phyloP scores from a whole-genome alignment of 2,888 invertebrate species.

The Koerneria pararmatus region DNA sequence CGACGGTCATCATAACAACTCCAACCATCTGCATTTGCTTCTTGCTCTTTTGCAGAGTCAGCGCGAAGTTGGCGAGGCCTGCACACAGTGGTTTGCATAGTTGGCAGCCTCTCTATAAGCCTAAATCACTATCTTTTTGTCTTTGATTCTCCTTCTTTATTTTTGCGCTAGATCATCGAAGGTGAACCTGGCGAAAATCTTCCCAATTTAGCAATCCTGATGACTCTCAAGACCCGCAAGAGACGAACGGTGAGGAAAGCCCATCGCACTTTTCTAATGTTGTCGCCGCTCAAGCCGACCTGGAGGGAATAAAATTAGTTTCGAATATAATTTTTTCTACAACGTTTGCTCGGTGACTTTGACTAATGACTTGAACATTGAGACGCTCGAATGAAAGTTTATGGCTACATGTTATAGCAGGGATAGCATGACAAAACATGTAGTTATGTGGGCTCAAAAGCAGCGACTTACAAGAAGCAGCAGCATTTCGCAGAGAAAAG shows the following conservation, averaged over 20 bases:
- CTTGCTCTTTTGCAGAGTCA: conserved; percentile 55
- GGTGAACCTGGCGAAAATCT: conserved; percentile 58
- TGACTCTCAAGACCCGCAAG: conserved; percentile 55
- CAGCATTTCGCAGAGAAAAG: conserved; percentile 55
- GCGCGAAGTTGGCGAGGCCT: conserved; percentile 57
- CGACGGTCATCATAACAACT: conserved; percentile 45
- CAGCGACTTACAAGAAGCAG: conserved; percentile 43
- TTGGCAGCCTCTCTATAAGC: background rate
- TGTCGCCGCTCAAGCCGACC: conserved; percentile 56
- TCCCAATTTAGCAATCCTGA: conserved; percentile 57
- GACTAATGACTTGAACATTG: no score
- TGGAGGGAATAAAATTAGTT: conserved; percentile 26
- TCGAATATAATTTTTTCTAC: no score
- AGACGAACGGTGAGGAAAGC: conserved; percentile 57
- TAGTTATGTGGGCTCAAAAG: background rate
- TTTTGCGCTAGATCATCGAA: no score
- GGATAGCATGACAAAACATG: no score
- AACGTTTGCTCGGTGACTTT: no score
- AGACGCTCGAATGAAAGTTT: no score
- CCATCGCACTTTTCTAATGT: conserved; percentile 57
- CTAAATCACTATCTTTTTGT: background rate
- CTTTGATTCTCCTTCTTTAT: background rate
- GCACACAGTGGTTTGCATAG: conserved; percentile 12
- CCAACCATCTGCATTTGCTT: conserved; percentile 59
- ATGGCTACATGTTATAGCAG: no score